Base-by-base conservation (phyloP, 2,797 vertebrate genomes). In the Stomatorhinus walkeri region DNA sequence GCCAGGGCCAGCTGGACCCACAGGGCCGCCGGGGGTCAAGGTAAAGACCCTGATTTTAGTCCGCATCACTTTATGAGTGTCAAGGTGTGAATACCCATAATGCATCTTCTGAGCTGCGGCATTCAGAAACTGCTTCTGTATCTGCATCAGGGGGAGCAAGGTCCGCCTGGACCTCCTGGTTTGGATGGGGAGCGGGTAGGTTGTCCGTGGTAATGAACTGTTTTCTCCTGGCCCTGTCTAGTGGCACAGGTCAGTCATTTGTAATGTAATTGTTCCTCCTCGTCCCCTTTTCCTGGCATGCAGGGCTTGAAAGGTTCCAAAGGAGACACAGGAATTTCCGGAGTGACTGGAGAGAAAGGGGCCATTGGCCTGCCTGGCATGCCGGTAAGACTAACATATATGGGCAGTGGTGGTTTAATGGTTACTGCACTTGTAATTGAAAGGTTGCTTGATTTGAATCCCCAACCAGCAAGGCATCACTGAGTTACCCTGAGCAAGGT, bases 251-350 rank as follows among this genome's bases (percentile, higher is more conserved):
- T 48, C 56, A 48, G 32, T 6, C 64, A 5, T 72, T 36, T 72
- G 32, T 36, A 36, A 72, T 36, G 4, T 54, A 32, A 86, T 28
- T 81, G 46, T 40, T 48, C 16, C 52, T 19, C 28, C n/a, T 24
- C 10, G 19, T 22, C 14, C 7, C 2, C 24, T 10, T 36, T 51
- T 22, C 28, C 8, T 0, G 43, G 28, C 49, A 4, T 59, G 12
- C 90, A 99, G 98, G 98, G 98, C 88, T 97, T 95, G 92, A 99
- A 98, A 95, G 98, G 98, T 51, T 98, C 98, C 52, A 99, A 98
- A 91, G 98, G 98, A 90, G 98, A 99, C 90, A 93, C 95, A 92
- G 98, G 98, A 89, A 97, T 98, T 92, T 94, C 97, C 7, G 98
- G 98, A 86, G 94, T 95, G 46, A 94, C 97, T 79, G 98, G 98